phyloP scores from a whole-genome alignment of 2,113 vertebrate species.

The Microcebus ravelobensis region DNA sequence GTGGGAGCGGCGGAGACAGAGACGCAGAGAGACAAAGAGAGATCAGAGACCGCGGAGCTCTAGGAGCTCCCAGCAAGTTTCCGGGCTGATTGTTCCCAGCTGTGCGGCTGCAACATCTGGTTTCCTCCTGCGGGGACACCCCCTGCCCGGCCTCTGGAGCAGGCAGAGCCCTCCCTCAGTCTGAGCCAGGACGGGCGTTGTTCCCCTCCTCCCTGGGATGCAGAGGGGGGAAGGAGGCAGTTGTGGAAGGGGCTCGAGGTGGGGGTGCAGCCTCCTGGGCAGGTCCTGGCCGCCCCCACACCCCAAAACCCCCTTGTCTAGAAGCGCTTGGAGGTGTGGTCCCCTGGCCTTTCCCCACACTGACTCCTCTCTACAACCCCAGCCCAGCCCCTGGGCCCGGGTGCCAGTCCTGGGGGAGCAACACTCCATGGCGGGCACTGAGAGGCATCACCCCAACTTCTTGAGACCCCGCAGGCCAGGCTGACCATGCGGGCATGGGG shows the following conservation, averaged over 20 bases:
- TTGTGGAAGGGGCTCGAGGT: not conserved
- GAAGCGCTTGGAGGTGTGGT: not conserved
- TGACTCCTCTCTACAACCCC: not conserved
- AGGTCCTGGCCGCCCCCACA: not conserved
- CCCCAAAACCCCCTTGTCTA: not conserved
- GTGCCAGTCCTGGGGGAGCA: not conserved
- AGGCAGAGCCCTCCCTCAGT: not conserved
- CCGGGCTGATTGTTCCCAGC: conserved; percentile 91
- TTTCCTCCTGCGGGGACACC: conserved; percentile 81
- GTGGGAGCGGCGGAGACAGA: conserved; percentile 43
- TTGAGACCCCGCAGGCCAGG: no score
- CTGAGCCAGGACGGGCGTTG: not conserved
- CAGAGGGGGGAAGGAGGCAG: not conserved
- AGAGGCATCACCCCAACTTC: not conserved
- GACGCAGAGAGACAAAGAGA: conserved; percentile 74
- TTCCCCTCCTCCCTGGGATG: no score
- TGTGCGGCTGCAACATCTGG: conserved; percentile 90
- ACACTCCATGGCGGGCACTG: not conserved
- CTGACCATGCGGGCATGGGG: not conserved
- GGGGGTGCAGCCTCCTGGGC: not conserved
- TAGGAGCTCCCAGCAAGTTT: conserved; percentile 49
- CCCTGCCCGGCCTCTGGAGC: conserved; percentile 68
- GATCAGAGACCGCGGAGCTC: conserved; percentile 53
- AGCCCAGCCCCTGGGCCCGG: not conserved
- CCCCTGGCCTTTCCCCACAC: not conserved